phyloP scores from a whole-genome alignment of 2,113 vertebrate genomes.

The Nycticryphes semicollaris region DNA sequence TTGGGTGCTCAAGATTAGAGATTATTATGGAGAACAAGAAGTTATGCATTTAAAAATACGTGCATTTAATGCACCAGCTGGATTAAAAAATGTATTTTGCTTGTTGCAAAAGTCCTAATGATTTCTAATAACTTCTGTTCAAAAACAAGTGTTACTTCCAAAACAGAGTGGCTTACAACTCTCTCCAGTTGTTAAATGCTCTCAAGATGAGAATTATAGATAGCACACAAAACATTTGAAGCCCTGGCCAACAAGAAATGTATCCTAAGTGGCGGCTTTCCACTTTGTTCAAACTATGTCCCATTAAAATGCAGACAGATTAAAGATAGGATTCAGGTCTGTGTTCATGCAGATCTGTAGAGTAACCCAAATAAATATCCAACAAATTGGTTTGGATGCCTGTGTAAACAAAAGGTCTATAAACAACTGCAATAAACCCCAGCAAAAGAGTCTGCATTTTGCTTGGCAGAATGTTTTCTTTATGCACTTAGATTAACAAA shows the following conservation, averaged over 20 bases:
- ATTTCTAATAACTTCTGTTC: conserved; percentile 40
- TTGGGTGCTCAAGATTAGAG: background rate
- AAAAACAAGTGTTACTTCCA: conserved; percentile 7
- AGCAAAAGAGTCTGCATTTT: conserved; percentile 58
- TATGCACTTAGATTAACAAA: conserved; percentile 80
- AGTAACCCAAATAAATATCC: conserved; percentile 71
- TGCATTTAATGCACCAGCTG: background rate
- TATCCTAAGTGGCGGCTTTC: conserved; percentile 58
- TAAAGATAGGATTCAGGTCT: conserved; percentile 63
- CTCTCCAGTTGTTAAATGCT: background rate
- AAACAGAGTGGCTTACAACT: background rate
- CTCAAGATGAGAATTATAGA: conserved; percentile 26
- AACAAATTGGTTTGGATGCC: conserved; percentile 63
- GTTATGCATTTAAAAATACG: background rate
- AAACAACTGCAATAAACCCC: conserved; percentile 65
- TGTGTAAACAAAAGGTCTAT: conserved; percentile 73
- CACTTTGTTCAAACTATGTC: conserved; percentile 42
- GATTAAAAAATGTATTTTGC: background rate
- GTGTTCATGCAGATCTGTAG: conserved; percentile 41
- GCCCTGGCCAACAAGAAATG: conserved; percentile 47
- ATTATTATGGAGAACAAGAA: background rate
- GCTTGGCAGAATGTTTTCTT: conserved; percentile 78
- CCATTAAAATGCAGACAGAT: conserved; percentile 62
- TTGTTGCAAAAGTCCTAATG: background rate
- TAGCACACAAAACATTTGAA: conserved; percentile 39